Evolutionary conservation across 2,888 invertebrate species (phyloP).

Genomic region (Synergus laeviventris): DNA sequence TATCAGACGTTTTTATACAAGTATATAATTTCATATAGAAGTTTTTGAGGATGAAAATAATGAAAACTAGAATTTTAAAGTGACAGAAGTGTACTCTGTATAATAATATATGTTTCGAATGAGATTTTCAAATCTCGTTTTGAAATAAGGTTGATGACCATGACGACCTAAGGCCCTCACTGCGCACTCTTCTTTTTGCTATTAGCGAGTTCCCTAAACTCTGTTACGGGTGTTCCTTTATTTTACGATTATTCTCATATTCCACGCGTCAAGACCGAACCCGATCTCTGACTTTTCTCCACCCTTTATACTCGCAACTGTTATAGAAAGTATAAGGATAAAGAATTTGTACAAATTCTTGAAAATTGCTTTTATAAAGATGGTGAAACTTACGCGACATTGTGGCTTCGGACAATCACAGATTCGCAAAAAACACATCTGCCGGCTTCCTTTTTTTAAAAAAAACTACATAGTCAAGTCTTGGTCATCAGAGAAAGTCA

Average conservation of each 20-base stretch:
- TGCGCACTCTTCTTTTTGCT: constrained; percentile 54
- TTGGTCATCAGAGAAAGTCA: not conserved
- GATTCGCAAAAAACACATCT: constrained; percentile 1
- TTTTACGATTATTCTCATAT: constrained; percentile 57
- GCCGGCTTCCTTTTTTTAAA: not conserved
- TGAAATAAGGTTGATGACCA: constrained; percentile 60
- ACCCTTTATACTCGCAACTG: not conserved
- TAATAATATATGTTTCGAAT: constrained; percentile 46
- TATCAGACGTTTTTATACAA: too few relatives aligned
- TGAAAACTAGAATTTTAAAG: not conserved
- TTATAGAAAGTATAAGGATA: not conserved
- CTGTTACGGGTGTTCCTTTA: constrained; percentile 53
- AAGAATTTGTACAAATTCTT: not conserved
- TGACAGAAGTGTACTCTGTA: not conserved
- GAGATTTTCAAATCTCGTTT: constrained; percentile 65
- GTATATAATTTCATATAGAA: not conserved
- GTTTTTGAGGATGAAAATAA: not conserved
- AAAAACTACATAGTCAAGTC: constrained; percentile 9
- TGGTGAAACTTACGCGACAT: not conserved
- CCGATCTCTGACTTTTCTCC: not conserved
- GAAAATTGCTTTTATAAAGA: not conserved
- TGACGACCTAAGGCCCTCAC: constrained; percentile 57
- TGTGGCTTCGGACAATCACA: not conserved
- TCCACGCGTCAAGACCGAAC: constrained; percentile 32
- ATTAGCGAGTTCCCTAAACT: constrained; percentile 43